These are phyloP conservation scores for Metacarcinus magister DNA, from an alignment of 2,888 invertebrate species.

Conservation along the genomic window DNA sequence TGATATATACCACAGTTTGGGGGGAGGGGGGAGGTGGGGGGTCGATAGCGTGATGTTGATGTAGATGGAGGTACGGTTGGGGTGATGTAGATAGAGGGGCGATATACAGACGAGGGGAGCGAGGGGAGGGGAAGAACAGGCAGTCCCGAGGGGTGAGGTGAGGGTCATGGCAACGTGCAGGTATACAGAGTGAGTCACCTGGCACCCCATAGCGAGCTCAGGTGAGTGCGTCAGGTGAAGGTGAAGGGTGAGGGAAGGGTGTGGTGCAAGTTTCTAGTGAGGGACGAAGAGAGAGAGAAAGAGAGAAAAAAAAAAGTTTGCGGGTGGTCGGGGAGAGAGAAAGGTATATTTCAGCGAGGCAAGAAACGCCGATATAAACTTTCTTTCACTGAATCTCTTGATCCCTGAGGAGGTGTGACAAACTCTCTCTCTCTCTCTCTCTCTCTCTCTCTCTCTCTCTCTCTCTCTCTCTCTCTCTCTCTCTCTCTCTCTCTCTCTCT, in stretches of 20 bases:
- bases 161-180: slow-evolving; percentile 35
- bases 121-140: slow-evolving; percentile 21
- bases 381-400: slow-evolving; percentile 17
- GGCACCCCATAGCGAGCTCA: neutral
- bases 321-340: neutral
- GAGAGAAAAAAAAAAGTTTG: neutral
- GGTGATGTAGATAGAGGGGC: neutral
- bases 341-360: neutral
- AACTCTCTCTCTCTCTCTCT: neutral
- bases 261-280: neutral
- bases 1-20: neutral
- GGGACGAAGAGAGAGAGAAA: neutral
- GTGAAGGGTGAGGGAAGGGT: neutral
- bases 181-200: neutral
- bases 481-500: slow-evolving; percentile 26
- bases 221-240: slow-evolving; percentile 28
- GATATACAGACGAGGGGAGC: neutral
- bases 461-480: slow-evolving; percentile 44
- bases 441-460: slow-evolving; percentile 38
- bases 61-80: neutral
- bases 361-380: neutral
- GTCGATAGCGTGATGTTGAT: neutral
- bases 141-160: neutral
- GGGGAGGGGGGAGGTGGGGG: neutral
- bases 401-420: slow-evolving; percentile 16